These are phyloP conservation scores for Rhinolophus sinicus DNA, from an alignment of 2,113 vertebrate genomes.

Conservation along the genomic window DNA sequence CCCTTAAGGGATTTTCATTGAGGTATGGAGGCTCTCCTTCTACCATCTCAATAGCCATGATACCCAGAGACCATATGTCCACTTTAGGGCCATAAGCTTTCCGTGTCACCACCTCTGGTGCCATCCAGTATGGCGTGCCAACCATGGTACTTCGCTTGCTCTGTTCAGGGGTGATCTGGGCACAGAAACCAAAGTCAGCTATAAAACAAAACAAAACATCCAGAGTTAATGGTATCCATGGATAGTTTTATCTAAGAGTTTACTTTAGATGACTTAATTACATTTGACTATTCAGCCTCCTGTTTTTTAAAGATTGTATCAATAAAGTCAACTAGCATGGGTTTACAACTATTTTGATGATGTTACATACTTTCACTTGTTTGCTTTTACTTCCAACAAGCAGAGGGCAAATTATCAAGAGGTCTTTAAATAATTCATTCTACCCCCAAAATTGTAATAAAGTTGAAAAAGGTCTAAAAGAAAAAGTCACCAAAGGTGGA, in stretches of 20 bases:
- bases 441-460: not conserved
- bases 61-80: slow-evolving; percentile 98
- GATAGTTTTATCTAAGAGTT: not conserved
- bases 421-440: not conserved
- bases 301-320: not conserved
- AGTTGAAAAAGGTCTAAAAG: slow-evolving; percentile 8
- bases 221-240: slow-evolving; percentile 36
- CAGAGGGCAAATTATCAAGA: slow-evolving; percentile 27
- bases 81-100: slow-evolving; percentile 99
- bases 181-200: slow-evolving; percentile 99
- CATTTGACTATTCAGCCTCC: not conserved
- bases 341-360: slow-evolving; percentile 15
- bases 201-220: slow-evolving; percentile 70
- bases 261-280: not conserved
- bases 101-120: slow-evolving; percentile 97
- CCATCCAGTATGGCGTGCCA: slow-evolving; percentile 99
- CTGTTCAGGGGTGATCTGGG: slow-evolving; percentile 99
- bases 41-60: slow-evolving; percentile 99
- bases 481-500: slow-evolving; percentile 1
- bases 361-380: not conserved
- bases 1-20: slow-evolving; percentile 98
- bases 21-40: slow-evolving; percentile 99
- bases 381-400: slow-evolving; percentile 36
- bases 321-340: not conserved
- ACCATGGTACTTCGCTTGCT: slow-evolving; percentile 99